phyloP scores from a whole-genome alignment of 2,113 vertebrate genomes.

The Rhynchomys soricoides region DNA sequence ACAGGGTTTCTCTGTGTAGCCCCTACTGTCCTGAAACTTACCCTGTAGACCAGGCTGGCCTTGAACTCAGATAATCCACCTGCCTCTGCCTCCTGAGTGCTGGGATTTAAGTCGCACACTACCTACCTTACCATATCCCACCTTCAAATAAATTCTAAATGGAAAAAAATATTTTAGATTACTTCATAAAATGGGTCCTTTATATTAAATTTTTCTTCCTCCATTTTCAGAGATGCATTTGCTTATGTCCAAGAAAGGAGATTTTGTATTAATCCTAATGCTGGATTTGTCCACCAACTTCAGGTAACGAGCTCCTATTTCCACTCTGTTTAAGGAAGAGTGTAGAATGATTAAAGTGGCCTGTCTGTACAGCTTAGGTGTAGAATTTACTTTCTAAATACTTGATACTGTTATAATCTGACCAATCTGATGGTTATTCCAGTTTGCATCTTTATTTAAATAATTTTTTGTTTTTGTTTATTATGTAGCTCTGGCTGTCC shows the following conservation, averaged over 20 bases:
- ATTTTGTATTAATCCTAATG: constrained; percentile 99
- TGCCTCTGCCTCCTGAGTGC: background rate
- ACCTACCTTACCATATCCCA: no score
- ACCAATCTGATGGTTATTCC: constrained; percentile 42
- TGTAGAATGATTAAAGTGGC: constrained; percentile 19
- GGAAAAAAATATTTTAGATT: background rate
- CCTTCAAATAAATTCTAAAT: constrained; percentile 37
- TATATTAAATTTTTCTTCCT: constrained; percentile 48
- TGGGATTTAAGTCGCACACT: background rate
- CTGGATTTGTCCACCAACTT: constrained; percentile 99
- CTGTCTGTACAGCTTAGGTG: background rate
- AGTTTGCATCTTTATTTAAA: constrained; percentile 40
- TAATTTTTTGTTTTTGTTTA: background rate
- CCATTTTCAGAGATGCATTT: constrained; percentile 93
- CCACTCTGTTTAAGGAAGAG: constrained; percentile 57
- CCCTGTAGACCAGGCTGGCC: background rate
- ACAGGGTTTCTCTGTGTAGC: background rate
- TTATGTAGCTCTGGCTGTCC: background rate
- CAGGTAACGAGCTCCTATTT: constrained; percentile 89
- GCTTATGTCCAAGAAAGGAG: constrained; percentile 98
- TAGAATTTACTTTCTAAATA: constrained; percentile 42
- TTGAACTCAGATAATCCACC: background rate
- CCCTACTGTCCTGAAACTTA: background rate
- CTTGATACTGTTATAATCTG: background rate
- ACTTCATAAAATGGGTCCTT: constrained; percentile 36